Evolutionary conservation across 2,113 vertebrate genomes (phyloP).

Genomic region (Osmerus eperlanus): DNA sequence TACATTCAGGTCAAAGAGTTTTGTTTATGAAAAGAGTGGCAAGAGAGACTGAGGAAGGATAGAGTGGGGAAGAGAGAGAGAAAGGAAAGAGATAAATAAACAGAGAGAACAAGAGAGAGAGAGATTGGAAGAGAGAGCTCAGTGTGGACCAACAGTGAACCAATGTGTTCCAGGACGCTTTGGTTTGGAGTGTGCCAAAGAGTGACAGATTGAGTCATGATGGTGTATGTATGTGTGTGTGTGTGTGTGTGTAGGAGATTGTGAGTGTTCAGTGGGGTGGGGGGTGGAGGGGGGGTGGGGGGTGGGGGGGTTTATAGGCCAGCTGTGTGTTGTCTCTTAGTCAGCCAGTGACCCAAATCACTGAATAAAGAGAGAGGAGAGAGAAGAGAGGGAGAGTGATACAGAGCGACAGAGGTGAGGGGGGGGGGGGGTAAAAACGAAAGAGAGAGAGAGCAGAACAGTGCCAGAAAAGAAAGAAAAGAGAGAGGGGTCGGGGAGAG

Average conservation of each 20-base stretch:
- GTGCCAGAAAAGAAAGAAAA: neutral
- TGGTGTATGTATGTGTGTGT: constrained; percentile 6
- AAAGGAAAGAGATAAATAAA: neutral
- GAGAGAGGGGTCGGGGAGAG: constrained; percentile 16
- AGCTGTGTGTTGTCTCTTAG: constrained; percentile 70
- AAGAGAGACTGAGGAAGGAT: neutral
- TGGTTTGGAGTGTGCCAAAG: constrained; percentile 11
- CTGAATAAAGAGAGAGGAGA: constrained; percentile 56
- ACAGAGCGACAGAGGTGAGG: constrained; percentile 4
- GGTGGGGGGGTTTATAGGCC: constrained; percentile 58
- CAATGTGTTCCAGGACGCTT: constrained; percentile 25
- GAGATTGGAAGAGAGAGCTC: too few species aligned
- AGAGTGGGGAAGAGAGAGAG: neutral
- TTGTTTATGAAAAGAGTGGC: constrained; percentile 11
- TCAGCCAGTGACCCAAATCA: constrained; percentile 74
- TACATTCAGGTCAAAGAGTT: constrained; percentile 43
- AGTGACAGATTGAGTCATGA: constrained; percentile 30
- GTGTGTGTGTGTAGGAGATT: constrained; percentile 1
- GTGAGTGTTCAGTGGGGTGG: constrained; percentile 8
- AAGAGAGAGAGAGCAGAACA: constrained; percentile 8
- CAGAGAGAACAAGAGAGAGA: neutral
- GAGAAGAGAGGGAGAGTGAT: neutral
- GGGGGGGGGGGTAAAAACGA: neutral
- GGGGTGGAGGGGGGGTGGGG: constrained; percentile 19
- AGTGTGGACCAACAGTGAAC: constrained; percentile 17